Percentiles rank a stretch among this genome's conserved stretches.
Evolutionary conservation across 2,888 invertebrate species (phyloP).

Genomic region (Reticulitermes lucifugus): DNA sequence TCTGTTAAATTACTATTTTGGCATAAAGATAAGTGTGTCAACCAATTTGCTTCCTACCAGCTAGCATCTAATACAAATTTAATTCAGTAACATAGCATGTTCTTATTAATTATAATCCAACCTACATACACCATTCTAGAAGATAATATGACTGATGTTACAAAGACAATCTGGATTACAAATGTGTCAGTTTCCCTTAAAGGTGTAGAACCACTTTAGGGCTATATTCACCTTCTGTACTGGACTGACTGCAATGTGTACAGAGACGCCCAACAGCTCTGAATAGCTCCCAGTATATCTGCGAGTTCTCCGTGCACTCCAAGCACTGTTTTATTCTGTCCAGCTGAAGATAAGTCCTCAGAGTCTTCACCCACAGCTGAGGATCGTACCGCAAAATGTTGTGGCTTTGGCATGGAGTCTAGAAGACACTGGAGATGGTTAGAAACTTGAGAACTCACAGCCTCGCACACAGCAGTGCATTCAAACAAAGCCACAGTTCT

Average conservation of each 20-base stretch:
- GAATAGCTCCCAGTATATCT: slow-evolving; percentile 70
- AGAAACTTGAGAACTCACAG: slow-evolving; percentile 61
- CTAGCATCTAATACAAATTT: no score
- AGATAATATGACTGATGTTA: no score
- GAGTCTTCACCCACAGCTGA: slow-evolving; percentile 84
- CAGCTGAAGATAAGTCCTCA: slow-evolving; percentile 83
- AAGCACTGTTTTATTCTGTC: slow-evolving; percentile 84
- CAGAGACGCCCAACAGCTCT: slow-evolving; percentile 86
- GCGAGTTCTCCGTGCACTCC: slow-evolving; percentile 63
- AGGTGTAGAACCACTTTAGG: neutral
- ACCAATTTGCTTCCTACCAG: no score
- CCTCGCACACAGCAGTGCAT: slow-evolving; percentile 57
- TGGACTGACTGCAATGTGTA: slow-evolving; percentile 81
- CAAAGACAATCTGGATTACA: no score
- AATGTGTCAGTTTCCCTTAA: no score
- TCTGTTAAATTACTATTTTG: no score
- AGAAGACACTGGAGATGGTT: slow-evolving; percentile 59
- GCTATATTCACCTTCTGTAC: slow-evolving; percentile 74
- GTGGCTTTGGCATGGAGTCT: slow-evolving; percentile 45
- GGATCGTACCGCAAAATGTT: slow-evolving; percentile 72
- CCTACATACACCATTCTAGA: no score
- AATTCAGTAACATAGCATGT: no score
- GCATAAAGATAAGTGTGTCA: no score
- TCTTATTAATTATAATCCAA: no score
- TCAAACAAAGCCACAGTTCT: slow-evolving; percentile 52